Evolutionary conservation across 2,888 invertebrate species (phyloP).

Genomic region (Epinotia bilunana): DNA sequence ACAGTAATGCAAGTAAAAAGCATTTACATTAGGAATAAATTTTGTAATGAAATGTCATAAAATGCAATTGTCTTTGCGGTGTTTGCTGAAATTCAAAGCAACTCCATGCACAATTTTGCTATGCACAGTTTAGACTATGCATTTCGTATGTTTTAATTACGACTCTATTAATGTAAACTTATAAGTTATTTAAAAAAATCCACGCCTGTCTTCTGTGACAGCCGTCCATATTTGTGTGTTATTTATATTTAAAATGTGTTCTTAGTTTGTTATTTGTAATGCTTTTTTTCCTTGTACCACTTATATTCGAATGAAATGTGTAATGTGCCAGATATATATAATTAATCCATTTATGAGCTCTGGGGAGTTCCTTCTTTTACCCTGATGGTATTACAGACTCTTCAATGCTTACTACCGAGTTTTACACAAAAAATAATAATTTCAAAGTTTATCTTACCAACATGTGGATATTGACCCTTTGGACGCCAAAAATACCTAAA

Average conservation of each 20-base stretch:
- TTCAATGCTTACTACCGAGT: neutral
- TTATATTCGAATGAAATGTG: constrained; percentile 9
- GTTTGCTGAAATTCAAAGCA: constrained; percentile 54
- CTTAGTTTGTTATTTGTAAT: constrained; percentile 45
- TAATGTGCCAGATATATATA: constrained; percentile 23
- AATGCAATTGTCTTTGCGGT: constrained; percentile 49
- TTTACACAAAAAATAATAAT: neutral
- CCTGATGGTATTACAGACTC: neutral
- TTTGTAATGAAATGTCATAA: constrained; percentile 34
- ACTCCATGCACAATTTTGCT: constrained; percentile 67
- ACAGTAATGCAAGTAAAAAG: constrained; percentile 14
- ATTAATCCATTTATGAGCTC: constrained; percentile 9
- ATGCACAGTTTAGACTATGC: constrained; percentile 63
- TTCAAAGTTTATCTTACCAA: constrained; percentile 1
- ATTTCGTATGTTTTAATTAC: constrained; percentile 53
- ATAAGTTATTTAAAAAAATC: constrained; percentile 18
- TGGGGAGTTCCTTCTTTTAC: neutral
- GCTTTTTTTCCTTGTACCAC: constrained; percentile 10
- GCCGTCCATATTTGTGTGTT: constrained; percentile 54
- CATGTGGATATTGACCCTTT: neutral
- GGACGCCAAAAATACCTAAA: no score
- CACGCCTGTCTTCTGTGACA: constrained; percentile 52
- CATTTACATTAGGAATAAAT: constrained; percentile 9
- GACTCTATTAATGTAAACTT: constrained; percentile 14
- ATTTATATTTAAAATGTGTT: constrained; percentile 52